Evolutionary conservation across 2,113 vertebrate species (phyloP).

Genomic region (Lagopus muta): DNA sequence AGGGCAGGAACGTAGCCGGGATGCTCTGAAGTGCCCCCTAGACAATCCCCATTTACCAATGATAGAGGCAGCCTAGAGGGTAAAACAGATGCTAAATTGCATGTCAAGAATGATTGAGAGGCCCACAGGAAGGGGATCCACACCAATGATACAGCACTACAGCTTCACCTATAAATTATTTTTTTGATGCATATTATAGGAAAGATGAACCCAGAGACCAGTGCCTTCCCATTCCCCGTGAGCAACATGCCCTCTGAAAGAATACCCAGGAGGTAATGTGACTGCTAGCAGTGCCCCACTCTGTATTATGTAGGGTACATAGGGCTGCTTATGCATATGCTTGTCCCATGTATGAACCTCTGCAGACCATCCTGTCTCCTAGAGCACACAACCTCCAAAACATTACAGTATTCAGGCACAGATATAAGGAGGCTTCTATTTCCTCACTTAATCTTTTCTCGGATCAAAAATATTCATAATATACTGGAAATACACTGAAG

Average conservation of each 20-base stretch:
- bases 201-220: background rate
- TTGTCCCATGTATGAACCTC: background rate
- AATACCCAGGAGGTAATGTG: background rate
- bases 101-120: rapidly evolving
- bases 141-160: background rate
- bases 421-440: background rate
- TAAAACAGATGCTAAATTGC: rapidly evolving
- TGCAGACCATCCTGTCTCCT: background rate
- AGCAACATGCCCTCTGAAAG: rapidly evolving
- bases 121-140: background rate
- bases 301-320: rapidly evolving
- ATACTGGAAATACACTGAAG: background rate
- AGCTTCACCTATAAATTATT: background rate
- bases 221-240: background rate
- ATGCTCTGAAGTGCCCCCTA: background rate
- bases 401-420: background rate
- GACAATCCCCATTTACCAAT: background rate
- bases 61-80: background rate
- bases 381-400: background rate
- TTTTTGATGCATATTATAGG: too few species aligned
- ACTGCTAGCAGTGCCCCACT: background rate
- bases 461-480: background rate
- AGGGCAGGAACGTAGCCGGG: background rate
- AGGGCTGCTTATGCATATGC: rapidly evolving
- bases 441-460: background rate